phyloP scores from a whole-genome alignment of 2,113 vertebrate genomes.

The Megalops atlanticus region DNA sequence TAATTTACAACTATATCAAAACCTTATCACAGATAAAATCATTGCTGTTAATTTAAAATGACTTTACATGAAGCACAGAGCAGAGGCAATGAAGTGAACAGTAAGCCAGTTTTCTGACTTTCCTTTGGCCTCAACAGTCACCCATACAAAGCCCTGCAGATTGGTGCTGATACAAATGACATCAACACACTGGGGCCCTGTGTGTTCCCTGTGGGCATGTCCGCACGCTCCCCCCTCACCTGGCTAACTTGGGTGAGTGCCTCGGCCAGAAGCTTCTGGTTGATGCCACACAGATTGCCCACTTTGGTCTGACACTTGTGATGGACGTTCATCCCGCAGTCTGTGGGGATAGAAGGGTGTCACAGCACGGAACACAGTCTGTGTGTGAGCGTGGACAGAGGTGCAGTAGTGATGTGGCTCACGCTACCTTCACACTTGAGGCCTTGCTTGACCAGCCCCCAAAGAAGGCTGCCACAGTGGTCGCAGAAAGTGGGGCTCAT shows the following conservation, averaged over 20 bases:
- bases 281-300: slow-evolving; percentile 96
- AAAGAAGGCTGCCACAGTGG: slow-evolving; percentile 95
- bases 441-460: slow-evolving; percentile 93
- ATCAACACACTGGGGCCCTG: not conserved
- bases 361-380: too few species aligned
- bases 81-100: too few species aligned
- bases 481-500: slow-evolving; percentile 98
- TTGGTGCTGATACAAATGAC: not conserved
- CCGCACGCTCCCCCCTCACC: slow-evolving; percentile 63
- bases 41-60: too few species aligned
- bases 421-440: slow-evolving; percentile 91
- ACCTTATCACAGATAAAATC: too few species aligned
- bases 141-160: too few species aligned
- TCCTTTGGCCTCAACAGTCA: too few species aligned
- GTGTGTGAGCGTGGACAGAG: not conserved
- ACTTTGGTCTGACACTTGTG: slow-evolving; percentile 91
- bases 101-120: too few species aligned
- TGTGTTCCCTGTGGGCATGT: not conserved
- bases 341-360: slow-evolving; percentile 56
- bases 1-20: too few species aligned
- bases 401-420: not conserved
- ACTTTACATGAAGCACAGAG: too few species aligned
- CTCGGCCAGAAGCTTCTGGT: slow-evolving; percentile 96
- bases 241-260: slow-evolving; percentile 86
- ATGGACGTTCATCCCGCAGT: slow-evolving; percentile 93